Conservation (phyloP, 2,888 invertebrate genomes). For the Macropis europaea region DNA sequence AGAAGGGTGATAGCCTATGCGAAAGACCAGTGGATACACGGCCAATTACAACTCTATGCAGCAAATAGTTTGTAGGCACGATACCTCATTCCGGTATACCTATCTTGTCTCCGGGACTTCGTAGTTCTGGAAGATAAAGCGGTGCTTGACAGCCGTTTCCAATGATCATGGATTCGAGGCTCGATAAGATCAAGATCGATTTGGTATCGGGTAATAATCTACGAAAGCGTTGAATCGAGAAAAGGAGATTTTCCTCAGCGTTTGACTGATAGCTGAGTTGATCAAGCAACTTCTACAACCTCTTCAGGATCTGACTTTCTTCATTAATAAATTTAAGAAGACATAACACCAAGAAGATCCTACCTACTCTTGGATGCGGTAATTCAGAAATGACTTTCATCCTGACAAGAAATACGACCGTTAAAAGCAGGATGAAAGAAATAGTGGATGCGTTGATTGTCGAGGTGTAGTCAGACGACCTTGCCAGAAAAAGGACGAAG, state of each 20-base stretch:
- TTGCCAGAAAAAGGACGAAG: conserved; percentile 14
- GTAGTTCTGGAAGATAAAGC: conserved; percentile 32
- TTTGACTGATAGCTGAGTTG: too few species aligned
- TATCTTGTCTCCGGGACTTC: conserved; percentile 37
- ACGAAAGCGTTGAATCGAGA: conserved; percentile 1
- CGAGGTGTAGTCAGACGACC: conserved; percentile 16
- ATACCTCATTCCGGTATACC: conserved; percentile 59
- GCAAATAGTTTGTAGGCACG: conserved; percentile 76
- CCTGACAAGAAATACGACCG: too few species aligned
- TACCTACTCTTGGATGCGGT: too few species aligned
- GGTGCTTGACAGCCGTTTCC: conserved; percentile 37
- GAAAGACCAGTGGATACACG: conserved; percentile 70
- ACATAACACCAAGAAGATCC: too few species aligned
- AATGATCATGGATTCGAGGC: conserved; percentile 5
- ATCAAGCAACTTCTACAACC: too few species aligned
- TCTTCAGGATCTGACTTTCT: too few species aligned
- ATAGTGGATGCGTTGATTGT: background rate
- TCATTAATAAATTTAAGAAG: too few species aligned
- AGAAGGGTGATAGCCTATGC: conserved; percentile 68
- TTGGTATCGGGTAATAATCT: conserved; percentile 30
- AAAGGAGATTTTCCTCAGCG: background rate
- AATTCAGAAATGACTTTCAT: too few species aligned
- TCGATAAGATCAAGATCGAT: conserved; percentile 49
- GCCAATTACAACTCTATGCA: conserved; percentile 79
- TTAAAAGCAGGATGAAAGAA: background rate